Evolutionary conservation across 2,888 invertebrate genomes (phyloP).

Genomic region (Drosophila siamana): DNA sequence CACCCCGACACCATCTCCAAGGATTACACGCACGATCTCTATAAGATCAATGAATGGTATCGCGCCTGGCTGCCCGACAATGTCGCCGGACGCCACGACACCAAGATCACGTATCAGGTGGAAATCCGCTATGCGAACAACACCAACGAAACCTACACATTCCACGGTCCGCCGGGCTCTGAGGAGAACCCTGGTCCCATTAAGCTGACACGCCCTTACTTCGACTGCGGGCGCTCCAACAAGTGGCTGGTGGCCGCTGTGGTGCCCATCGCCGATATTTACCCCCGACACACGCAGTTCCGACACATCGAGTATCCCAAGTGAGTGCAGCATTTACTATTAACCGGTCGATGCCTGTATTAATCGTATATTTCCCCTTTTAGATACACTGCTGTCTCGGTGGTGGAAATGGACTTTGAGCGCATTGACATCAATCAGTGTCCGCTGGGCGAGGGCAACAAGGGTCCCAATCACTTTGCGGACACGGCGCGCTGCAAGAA

Average conservation of each 20-base stretch:
- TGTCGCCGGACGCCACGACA: conserved; percentile 93
- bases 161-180: conserved; percentile 96
- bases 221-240: conserved; percentile 97
- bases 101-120: conserved; percentile 96
- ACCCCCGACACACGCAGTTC: conserved; percentile 96
- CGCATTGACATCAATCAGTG: conserved; percentile 99
- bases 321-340: conserved; percentile 88
- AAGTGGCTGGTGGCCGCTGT: conserved; percentile 98
- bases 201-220: conserved; percentile 97
- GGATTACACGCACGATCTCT: conserved; percentile 96
- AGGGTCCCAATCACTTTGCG: conserved; percentile 94
- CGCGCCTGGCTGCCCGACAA: conserved; percentile 95
- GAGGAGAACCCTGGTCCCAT: conserved; percentile 97
- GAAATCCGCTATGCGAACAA: conserved; percentile 97
- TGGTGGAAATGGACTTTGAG: conserved; percentile 98
- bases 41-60: conserved; percentile 97
- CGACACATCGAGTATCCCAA: conserved; percentile 97
- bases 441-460: conserved; percentile 94
- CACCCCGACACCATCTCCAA: conserved; percentile 91
- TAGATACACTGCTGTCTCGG: conserved; percentile 95
- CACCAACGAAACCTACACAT: conserved; percentile 98
- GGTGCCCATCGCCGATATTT: conserved; percentile 97
- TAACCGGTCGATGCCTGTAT: no score
- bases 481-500: conserved; percentile 96
- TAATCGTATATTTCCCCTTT: no score